Base-by-base conservation (phyloP, 2,888 invertebrate species). In the Eupithecia dodoneata region DNA sequence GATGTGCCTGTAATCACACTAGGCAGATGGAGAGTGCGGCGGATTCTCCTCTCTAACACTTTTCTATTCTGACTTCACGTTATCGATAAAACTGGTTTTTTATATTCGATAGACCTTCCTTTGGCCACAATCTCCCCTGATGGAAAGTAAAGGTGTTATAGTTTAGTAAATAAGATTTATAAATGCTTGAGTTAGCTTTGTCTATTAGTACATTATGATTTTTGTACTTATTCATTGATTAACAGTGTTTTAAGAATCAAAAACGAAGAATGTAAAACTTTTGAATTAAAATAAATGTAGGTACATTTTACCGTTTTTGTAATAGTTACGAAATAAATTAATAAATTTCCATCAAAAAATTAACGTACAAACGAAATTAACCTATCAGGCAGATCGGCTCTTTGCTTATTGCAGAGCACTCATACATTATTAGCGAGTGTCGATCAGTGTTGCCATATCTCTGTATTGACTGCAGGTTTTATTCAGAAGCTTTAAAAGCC, bases 1-100 rank as follows among this genome's bases (percentile, higher is more conserved):
- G 94, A 94, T 94, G 93, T 94, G 93, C 94, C 93, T 94, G 94
- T 94, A 94, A 94, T 94, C 93, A 94, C 94, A 94, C 94, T 94
- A 94, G 93, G 93, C 90, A 94, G 94, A 94, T 93, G 93, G 93
- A 92, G 90, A 90, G 90, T 92, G 92, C 91, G 92, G 91, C 88
- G 89, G 92, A 90, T 18, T 18, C 30, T 18, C 30, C 0, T 63
- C 30, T 63, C 30, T 63, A 18, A 63, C 63, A 30, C 30, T 63
- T 63, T 42, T 66, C 66, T 66, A 42, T 66, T 66, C 42, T 66
- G 10, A 15, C 42, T 42, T 42, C 15, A 66, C 42, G 15, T 66
- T 66, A 66, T 15, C 42, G 6, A 59, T 65, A 65, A 30, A 66
- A 42, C 65, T 41, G 5, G 2, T 49, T 30, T 30, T 30, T 30